Evolutionary conservation across 1,140 invertebrate genomes (phyloP), one percentile per base, ranked within the genome.

Genomic region (Chironomus tepperi): DNA sequence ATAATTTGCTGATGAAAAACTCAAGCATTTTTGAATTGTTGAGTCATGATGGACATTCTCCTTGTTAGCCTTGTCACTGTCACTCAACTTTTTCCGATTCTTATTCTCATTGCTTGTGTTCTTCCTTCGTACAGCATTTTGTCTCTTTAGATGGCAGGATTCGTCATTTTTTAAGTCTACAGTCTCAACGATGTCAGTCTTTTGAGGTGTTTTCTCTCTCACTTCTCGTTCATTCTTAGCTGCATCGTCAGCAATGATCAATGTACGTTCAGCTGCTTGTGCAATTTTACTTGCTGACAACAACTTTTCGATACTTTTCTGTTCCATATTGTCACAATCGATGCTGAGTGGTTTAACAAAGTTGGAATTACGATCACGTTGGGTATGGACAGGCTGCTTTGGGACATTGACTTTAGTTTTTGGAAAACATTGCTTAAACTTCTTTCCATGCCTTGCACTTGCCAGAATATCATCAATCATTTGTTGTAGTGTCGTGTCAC

Each of bases 211-310:
- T 10, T 80, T 79, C 24, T 34, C 24, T 34, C 24, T 34, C 67
- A 82, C 80, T 75, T 82, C 80, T 81, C 81, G 81, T 67, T 82
- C 81, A 19, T 81, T 81, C 15, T 82, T 78, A 73, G 79, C 81
- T 6, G 74, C 76, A 73, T 82, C 81, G 18, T 43, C 19, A 19
- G 65, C 65, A 19, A 70, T 70, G 10, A 70, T 70, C 10, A 70
- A 19, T 7, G 65, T 70, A 2, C 19, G 65, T 18, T 70, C 65
- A 8, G 65, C 65, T 70, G 65, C 65, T 19, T 70, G 16, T 70
- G 65, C 65, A 19, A 70, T 19, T 70, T 70, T 70, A 19, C 19
- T 21, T 19, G 65, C 19, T 21, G 65, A 70, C 65, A 18, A 10
- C 9, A 70, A 21, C 9, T 19, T 7, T 6, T 19, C 19, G 18